These are phyloP conservation scores for Leptoteleia sp. DNA, from an alignment of 1,140 invertebrate genomes.

Conservation along the genomic window DNA sequence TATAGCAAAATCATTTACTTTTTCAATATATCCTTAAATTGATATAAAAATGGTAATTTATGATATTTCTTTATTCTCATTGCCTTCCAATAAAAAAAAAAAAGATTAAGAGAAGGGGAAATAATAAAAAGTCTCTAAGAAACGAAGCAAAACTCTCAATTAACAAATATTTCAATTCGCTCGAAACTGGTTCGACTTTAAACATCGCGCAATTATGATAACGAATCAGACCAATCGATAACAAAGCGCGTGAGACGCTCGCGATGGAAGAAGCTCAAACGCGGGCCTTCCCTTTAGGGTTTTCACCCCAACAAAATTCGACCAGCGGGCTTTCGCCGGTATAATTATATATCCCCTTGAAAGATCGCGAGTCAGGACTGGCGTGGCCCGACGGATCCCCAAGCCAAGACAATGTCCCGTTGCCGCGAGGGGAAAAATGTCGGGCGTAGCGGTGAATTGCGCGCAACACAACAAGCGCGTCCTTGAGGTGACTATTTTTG, in stretches of 20 bases:
- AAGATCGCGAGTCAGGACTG: constrained; percentile 50
- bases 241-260: constrained; percentile 16
- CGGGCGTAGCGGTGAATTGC: not conserved
- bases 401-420: constrained; percentile 10
- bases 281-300: constrained; percentile 70
- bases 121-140: no score
- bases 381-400: constrained; percentile 1
- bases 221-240: constrained; percentile 46
- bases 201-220: constrained; percentile 53
- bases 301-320: constrained; percentile 68
- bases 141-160: no score
- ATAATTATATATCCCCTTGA: constrained; percentile 79
- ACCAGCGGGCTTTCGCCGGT: constrained; percentile 51
- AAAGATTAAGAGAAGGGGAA: no score
- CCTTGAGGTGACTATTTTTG: not conserved
- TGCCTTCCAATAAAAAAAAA: no score
- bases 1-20: no score
- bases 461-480: not conserved
- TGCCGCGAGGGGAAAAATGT: no score
- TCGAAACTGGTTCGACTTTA: not conserved
- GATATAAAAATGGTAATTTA: no score
- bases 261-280: constrained; percentile 16
- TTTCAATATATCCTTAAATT: no score
- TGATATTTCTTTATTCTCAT: no score
- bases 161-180: not conserved